phyloP scores from a whole-genome alignment of 2,797 vertebrate species.

The Labroides dimidiatus region DNA sequence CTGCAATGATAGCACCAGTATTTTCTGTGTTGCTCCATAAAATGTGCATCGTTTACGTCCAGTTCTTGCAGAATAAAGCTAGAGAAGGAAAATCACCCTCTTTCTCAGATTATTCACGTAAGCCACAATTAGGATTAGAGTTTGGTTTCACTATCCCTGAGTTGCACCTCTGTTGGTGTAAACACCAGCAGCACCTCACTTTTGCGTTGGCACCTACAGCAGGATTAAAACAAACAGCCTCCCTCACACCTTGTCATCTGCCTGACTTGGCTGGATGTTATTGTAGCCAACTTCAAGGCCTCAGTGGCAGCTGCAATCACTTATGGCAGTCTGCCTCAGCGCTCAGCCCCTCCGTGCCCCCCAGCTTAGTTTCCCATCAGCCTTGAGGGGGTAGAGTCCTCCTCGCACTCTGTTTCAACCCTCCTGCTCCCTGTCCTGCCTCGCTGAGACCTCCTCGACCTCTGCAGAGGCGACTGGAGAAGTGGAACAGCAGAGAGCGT shows the following conservation, averaged over 20 bases:
- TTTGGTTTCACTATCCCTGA: background rate
- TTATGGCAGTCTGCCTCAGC: conserved; percentile 79
- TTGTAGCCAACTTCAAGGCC: conserved; percentile 87
- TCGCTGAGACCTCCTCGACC: conserved; percentile 69
- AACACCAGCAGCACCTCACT: conserved; percentile 47
- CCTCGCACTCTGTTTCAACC: conserved; percentile 76
- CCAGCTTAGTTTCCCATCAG: conserved; percentile 79
- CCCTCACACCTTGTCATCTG: conserved; percentile 83
- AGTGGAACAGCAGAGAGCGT: conserved; percentile 51
- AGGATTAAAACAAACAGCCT: conserved; percentile 76
- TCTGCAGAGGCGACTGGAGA: conserved; percentile 72
- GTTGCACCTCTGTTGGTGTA: conserved; percentile 24
- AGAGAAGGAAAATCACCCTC: too few species aligned
- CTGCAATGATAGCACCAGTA: background rate
- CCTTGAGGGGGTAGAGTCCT: conserved; percentile 74
- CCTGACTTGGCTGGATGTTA: conserved; percentile 83
- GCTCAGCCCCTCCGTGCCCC: conserved; percentile 76
- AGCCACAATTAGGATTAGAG: background rate
- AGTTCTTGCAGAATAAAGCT: background rate
- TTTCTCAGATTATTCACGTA: background rate
- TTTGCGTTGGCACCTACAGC: conserved; percentile 63
- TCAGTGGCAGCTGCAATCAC: conserved; percentile 84
- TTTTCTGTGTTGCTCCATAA: conserved; percentile 6
- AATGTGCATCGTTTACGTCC: background rate
- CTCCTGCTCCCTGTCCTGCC: conserved; percentile 69